Evolutionary conservation across 1,140 invertebrate species (phyloP), one percentile per base, ranked within the genome.

Genomic region (Bursaphelenchus mucronatus): DNA sequence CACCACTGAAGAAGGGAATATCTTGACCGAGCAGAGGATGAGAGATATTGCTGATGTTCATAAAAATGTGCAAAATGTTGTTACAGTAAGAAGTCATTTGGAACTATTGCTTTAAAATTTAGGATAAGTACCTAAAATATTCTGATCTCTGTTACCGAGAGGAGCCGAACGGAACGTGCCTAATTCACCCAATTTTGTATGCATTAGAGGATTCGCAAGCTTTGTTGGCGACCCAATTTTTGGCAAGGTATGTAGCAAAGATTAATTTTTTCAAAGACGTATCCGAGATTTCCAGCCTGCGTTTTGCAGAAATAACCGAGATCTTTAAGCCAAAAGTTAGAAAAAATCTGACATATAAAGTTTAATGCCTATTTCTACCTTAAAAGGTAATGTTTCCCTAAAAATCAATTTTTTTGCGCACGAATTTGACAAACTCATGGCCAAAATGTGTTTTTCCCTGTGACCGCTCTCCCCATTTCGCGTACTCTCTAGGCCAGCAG

Each of bases 181-280:
- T 58, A 15, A 58, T 73, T 64, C 70, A 72, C 45, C 70, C 70
- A 41, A 61, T 71, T 58, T 68, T 71, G 50, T 67, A 68, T 15
- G 69, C 69, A 6, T 68, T 71, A 15, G 69, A 71, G 43, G 69
- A 73, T 15, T 17, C 62, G 17, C 58, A 69, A 46, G 61, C 69
- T 17, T 44, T 66, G 41, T 21, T 66, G 21, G 51, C 64, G 7
- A 39, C 67, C 6, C 64, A 44, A 13, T 69, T 66, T 5, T 46
- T 66, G 15, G 47, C 64, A n/a, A 66, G 64, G 64, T 66, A 8
- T 3, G 15, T 15, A 44, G 13, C 30, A 11, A 63, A 61, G n/a
- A n/a, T n/a, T n/a, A n/a, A n/a, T n/a, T n/a, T n/a, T n/a, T n/a
- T n/a, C n/a, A n/a, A n/a, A n/a, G n/a, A n/a, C n/a, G n/a, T n/a